Conservation (phyloP, 2,797 vertebrate genomes). For the Coluber constrictor region DNA sequence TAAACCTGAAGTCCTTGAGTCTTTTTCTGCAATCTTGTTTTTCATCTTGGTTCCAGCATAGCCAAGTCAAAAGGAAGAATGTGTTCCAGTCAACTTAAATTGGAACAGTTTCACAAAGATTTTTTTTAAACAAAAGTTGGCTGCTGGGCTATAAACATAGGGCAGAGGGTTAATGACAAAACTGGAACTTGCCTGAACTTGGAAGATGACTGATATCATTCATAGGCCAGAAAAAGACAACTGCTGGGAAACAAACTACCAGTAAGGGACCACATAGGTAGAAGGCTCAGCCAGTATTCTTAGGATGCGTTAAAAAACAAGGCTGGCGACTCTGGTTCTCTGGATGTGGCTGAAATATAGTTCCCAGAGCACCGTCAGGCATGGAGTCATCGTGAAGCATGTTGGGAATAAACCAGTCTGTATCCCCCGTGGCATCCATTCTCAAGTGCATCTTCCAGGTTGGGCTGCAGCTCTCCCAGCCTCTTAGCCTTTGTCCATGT, state of each 20-base stretch:
- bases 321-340: not conserved
- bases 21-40: not conserved
- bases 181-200: slow-evolving; percentile 7
- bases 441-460: not conserved
- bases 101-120: not conserved
- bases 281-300: not conserved
- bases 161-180: not conserved
- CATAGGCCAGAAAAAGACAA: not conserved
- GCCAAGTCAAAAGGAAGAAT: not conserved
- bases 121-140: not conserved
- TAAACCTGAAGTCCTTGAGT: not conserved
- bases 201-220: slow-evolving; percentile 9
- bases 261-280: not conserved
- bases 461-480: not conserved
- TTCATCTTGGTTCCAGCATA: not conserved
- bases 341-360: not conserved
- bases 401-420: not conserved
- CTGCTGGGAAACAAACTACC: not conserved
- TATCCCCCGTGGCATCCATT: not conserved
- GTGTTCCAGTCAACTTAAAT: not conserved
- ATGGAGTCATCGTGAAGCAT: not conserved
- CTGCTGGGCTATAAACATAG: slow-evolving; percentile 13
- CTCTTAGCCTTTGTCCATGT: not conserved
- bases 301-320: not conserved
- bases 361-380: not conserved